phyloP scores from a whole-genome alignment of 2,113 vertebrate genomes.

The Takifugu bimaculatus region DNA sequence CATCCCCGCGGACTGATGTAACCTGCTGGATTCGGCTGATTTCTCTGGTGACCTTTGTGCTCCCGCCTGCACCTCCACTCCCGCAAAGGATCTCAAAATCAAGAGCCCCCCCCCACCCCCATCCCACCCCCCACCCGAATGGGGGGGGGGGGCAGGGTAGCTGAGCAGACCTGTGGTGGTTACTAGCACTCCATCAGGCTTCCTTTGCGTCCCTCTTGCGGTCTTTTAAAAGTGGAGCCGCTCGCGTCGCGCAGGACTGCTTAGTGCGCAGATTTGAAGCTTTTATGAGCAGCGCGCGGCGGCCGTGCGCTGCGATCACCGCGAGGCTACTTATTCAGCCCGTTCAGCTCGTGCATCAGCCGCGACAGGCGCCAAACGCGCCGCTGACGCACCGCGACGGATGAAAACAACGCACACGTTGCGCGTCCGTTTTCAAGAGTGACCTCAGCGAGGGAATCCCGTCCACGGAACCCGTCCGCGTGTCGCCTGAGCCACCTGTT shows the following conservation, averaged over 20 bases:
- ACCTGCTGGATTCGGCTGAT: constrained; percentile 47
- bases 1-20: constrained; percentile 41
- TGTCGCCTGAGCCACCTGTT: constrained; percentile 50
- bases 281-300: not conserved
- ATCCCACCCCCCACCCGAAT: not conserved
- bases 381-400: not conserved
- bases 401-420: not conserved
- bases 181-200: constrained; percentile 9
- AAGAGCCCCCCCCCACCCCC: constrained; percentile 1
- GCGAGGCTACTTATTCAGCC: constrained; percentile 8
- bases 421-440: not conserved
- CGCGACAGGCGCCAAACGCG: not conserved
- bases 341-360: too few relatives aligned
- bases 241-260: constrained; percentile 3
- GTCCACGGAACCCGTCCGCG: constrained; percentile 9
- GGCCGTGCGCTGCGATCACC: constrained; percentile 19
- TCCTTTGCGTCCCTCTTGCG: constrained; percentile 1
- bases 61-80: constrained; percentile 25
- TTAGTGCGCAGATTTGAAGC: constrained; percentile 10
- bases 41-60: constrained; percentile 53
- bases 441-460: constrained; percentile 12
- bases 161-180: constrained; percentile 7
- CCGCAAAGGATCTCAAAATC: not conserved
- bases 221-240: not conserved
- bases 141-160: not conserved